These are phyloP conservation scores for Rhinella marina DNA, from an alignment of 2,797 vertebrate genomes.

Conservation along the genomic window DNA sequence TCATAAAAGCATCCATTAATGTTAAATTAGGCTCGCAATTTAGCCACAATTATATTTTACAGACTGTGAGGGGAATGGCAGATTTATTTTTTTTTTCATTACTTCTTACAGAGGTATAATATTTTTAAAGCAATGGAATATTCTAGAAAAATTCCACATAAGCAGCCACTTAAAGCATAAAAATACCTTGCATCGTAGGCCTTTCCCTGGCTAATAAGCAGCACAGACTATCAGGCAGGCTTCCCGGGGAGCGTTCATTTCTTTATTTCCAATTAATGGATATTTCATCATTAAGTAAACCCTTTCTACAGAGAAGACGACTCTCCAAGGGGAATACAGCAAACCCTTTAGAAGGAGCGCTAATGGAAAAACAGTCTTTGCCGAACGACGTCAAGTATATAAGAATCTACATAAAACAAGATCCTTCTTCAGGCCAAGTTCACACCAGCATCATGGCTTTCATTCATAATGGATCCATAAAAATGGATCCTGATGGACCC, in stretches of 20 bases:
- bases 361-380: background rate
- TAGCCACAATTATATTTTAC: constrained; percentile 42
- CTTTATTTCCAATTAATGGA: background rate
- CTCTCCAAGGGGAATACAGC: background rate
- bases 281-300: constrained; percentile 21
- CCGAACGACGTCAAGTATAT: background rate
- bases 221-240: constrained; percentile 13
- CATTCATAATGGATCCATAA: background rate
- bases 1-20: constrained; percentile 56
- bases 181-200: background rate
- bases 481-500: background rate
- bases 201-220: background rate
- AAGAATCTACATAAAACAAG: background rate
- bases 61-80: background rate
- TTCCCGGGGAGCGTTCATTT: background rate
- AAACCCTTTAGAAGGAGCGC: background rate
- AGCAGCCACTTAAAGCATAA: background rate
- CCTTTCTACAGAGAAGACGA: background rate
- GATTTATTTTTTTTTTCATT: background rate
- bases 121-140: constrained; percentile 9
- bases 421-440: background rate
- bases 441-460: background rate
- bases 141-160: constrained; percentile 16
- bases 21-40: constrained; percentile 51
- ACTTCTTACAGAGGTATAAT: constrained; percentile 4